Percentiles rank a stretch among this genome's conserved stretches.
Evolutionary conservation across 2,113 vertebrate genomes (phyloP).

Genomic region (Xerus inauris): DNA sequence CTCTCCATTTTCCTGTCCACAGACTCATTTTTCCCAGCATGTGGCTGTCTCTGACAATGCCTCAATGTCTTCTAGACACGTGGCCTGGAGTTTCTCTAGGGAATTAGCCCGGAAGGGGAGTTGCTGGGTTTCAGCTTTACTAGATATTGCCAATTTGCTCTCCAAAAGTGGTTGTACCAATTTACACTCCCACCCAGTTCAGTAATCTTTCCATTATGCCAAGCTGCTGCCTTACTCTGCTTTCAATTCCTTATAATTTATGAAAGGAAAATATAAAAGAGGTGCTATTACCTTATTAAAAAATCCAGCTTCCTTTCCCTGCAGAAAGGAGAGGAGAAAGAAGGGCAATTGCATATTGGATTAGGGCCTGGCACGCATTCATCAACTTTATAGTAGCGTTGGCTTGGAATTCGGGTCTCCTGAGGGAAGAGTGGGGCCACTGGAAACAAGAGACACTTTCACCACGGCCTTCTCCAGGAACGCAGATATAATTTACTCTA

Average conservation of each 20-base stretch:
- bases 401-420: constrained; percentile 76
- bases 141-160: constrained; percentile 59
- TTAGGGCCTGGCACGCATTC: constrained; percentile 80
- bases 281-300: constrained; percentile 83
- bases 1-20: neutral
- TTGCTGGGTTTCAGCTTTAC: neutral
- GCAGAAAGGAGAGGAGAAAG: constrained; percentile 80
- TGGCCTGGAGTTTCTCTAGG: neutral
- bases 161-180: constrained; percentile 63
- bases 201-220: constrained; percentile 68
- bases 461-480: constrained; percentile 77
- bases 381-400: constrained; percentile 80
- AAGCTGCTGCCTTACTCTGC: constrained; percentile 74
- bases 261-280: constrained; percentile 84
- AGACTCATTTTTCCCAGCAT: neutral
- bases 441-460: constrained; percentile 82
- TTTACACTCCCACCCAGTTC: constrained; percentile 71
- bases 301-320: constrained; percentile 81
- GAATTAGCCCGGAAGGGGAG: neutral
- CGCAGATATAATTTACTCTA: constrained; percentile 80
- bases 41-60: accelerated
- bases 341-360: constrained; percentile 79
- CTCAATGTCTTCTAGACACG: neutral
- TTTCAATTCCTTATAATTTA: constrained; percentile 81
- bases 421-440: constrained; percentile 63